Percentiles rank a stretch among this genome's conserved stretches.
Conservation (phyloP, 2,888 invertebrate genomes). For the Megamerina dolium region DNA sequence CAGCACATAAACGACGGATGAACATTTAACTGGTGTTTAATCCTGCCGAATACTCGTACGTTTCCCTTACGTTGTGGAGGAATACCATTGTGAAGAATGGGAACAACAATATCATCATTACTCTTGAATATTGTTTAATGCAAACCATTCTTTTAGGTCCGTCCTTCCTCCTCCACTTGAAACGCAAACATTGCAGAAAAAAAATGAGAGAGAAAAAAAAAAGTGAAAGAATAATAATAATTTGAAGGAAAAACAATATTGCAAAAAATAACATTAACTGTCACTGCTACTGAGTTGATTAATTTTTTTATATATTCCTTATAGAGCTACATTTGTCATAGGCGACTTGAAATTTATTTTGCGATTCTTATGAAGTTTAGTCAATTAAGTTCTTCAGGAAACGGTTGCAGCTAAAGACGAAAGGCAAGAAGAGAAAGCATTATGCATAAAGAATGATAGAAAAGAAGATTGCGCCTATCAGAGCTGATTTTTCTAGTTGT, state of each 20-base stretch:
- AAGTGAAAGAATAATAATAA: too few species aligned
- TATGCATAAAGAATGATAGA: too few species aligned
- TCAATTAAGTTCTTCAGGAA: too few species aligned
- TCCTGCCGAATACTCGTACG: slow-evolving; percentile 15
- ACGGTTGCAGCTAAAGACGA: too few species aligned
- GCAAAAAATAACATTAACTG: slow-evolving; percentile 34
- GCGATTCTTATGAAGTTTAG: too few species aligned
- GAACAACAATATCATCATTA: slow-evolving; percentile 43
- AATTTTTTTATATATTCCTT: slow-evolving; percentile 22
- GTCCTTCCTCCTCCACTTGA: too few species aligned
- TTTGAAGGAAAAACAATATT: slow-evolving; percentile 15
- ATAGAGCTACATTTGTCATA: slow-evolving; percentile 6
- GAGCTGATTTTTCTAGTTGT: too few species aligned
- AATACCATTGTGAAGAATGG: slow-evolving; percentile 24
- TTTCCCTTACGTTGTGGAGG: background rate
- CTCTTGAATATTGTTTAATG: slow-evolving; percentile 42
- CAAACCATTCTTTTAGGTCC: slow-evolving; percentile 41
- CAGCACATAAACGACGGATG: slow-evolving; percentile 25
- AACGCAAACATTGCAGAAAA: slow-evolving; percentile 4
- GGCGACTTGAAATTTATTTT: too few species aligned
- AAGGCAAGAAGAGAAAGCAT: too few species aligned
- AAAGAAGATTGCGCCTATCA: too few species aligned
- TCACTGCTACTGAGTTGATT: slow-evolving; percentile 40
- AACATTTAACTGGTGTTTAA: slow-evolving; percentile 40
- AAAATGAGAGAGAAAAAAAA: too few species aligned